Evolutionary conservation across 2,113 vertebrate genomes (phyloP), one percentile per base, ranked within the genome.

Genomic region (Pseudorasbora parva): DNA sequence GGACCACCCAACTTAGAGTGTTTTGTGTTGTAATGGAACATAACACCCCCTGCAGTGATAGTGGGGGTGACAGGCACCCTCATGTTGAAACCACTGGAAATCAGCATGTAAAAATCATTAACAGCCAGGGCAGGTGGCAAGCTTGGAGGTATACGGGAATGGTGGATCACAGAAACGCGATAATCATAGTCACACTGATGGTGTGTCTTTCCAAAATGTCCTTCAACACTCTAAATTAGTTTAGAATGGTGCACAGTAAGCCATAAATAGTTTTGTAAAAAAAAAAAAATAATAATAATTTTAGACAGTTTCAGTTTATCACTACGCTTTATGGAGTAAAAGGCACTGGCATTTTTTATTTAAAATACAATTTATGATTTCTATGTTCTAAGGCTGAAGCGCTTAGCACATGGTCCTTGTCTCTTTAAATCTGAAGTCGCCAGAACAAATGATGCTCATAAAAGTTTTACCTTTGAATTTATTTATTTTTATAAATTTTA

Each of bases 1-100:
- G 83, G 93, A 93, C 93, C 94, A 94, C 94, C 92, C 80, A 56
- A 82, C 83, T 80, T 87, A 73, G 82, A 86, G 60, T 5, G 87
- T 85, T 85, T 91, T 88, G 62, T 91, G 64, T 84, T 86, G 92
- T 91, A 94, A 93, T 92, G 92, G 87, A 92, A 91, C 93, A 77
- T 93, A 87, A 80, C 81, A 54, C 57, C 82, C 88, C 87, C 80
- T 62, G 23, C 85, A 85, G 85, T 88, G 84, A 82, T 88, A 88
- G 84, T 78, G 78, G 89, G 91, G 89, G 82, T 72, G 81, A 83
- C 64, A 81, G 62, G 25, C 66, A 90, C 91, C 92, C 92, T 88
- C 89, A 88, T 88, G 69, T 51, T 76, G 23, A 54, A 84, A 73
- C 43, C 83, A 88, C 89, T 89, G 89, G 87, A 88, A 89, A 87